Evolutionary conservation across 2,888 invertebrate species (phyloP).

Genomic region (Noctua comes): DNA sequence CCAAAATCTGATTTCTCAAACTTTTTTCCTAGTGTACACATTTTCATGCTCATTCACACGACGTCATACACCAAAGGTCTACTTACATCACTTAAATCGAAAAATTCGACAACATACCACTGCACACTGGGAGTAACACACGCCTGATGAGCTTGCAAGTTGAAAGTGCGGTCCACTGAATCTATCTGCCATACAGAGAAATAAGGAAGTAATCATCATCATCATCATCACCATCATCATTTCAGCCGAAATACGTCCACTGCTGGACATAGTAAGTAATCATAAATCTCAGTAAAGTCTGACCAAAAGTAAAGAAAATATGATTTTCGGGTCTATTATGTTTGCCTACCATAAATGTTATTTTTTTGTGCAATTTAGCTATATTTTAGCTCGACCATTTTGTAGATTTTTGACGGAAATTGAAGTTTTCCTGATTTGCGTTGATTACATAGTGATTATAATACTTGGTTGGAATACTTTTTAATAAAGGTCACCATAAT

Average conservation of each 20-base stretch:
- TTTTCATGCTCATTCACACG: too few species aligned
- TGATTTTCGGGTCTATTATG: not conserved
- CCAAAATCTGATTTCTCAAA: too few species aligned
- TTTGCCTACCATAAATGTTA: not conserved
- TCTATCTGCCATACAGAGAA: not conserved
- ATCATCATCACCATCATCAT: too few species aligned
- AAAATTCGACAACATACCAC: not conserved
- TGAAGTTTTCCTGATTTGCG: not conserved
- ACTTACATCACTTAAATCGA: too few species aligned
- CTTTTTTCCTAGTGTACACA: too few species aligned
- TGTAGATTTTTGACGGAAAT: not conserved
- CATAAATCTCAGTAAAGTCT: not conserved
- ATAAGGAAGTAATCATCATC: not conserved
- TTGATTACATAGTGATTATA: slow-evolving; percentile 2
- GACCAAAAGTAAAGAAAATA: not conserved
- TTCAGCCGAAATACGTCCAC: too few species aligned
- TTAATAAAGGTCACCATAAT: slow-evolving; percentile 31
- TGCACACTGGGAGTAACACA: not conserved
- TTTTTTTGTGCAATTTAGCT: not conserved
- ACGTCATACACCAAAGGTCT: too few species aligned
- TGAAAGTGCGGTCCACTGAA: not conserved
- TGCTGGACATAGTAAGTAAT: too few species aligned
- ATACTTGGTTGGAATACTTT: not conserved
- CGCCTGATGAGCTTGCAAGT: not conserved
- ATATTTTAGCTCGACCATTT: not conserved